These are phyloP conservation scores for Dasypus novemcinctus DNA, from an alignment of 2,113 vertebrate genomes.

Conservation along the genomic window DNA sequence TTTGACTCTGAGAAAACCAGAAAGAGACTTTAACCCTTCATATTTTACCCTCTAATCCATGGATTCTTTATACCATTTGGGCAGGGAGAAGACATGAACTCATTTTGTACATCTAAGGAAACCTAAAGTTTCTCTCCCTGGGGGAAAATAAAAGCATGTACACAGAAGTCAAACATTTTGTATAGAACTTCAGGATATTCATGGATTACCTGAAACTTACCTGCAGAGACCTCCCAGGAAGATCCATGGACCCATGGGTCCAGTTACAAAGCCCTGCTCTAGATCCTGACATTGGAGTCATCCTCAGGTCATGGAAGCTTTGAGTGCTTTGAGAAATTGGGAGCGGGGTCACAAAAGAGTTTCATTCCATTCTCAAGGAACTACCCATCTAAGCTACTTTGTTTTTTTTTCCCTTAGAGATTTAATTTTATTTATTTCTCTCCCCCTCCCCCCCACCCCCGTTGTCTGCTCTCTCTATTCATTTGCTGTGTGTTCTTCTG, in stretches of 20 bases:
- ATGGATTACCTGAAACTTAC: background rate
- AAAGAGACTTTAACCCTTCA: background rate
- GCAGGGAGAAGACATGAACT: background rate
- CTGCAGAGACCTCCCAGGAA: background rate
- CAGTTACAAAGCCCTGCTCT: background rate
- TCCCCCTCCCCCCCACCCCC: too few relatives aligned
- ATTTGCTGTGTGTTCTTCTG: too few relatives aligned
- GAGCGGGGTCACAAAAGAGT: background rate
- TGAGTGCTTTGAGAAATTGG: background rate
- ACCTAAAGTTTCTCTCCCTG: background rate
- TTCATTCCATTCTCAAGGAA: background rate
- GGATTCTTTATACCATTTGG: background rate
- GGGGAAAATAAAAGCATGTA: background rate
- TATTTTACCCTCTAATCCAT: background rate
- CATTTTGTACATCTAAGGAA: background rate
- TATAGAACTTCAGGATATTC: background rate
- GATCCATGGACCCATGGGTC: background rate
- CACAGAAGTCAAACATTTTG: background rate
- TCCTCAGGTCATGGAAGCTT: background rate
- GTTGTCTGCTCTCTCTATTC: too few relatives aligned
- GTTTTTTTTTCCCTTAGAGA: too few relatives aligned
- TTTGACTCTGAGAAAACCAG: background rate
- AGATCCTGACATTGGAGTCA: background rate
- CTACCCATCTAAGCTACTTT: background rate
- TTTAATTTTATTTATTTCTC: too few relatives aligned